phyloP scores from a whole-genome alignment of 2,888 invertebrate genomes.

The Boloria euphrosyne region DNA sequence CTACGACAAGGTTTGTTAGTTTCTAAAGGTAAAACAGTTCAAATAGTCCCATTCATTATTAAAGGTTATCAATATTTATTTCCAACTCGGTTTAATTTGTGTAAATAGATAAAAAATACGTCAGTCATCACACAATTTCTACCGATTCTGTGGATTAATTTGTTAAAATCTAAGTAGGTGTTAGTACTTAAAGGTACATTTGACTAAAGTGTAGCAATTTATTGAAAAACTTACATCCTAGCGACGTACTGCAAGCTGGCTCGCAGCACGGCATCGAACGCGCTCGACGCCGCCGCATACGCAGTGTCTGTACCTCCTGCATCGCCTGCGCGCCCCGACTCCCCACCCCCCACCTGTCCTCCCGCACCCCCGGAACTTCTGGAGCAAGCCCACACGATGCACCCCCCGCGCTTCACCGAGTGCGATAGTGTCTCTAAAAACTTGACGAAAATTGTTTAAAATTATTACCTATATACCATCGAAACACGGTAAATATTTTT shows the following conservation, averaged over 20 bases:
- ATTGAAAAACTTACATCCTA: constrained; percentile 53
- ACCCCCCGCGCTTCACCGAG: constrained; percentile 57
- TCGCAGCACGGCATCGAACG: constrained; percentile 63
- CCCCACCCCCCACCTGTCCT: constrained; percentile 29
- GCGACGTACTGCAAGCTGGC: constrained; percentile 62
- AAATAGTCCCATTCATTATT: too few relatives aligned
- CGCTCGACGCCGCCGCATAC: constrained; percentile 53
- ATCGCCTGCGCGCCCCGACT: constrained; percentile 50
- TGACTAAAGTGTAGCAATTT: too few relatives aligned
- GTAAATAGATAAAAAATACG: too few relatives aligned
- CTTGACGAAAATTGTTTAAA: constrained; percentile 45
- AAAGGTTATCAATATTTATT: too few relatives aligned
- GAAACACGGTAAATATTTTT: too few relatives aligned
- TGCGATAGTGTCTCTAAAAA: constrained; percentile 58
- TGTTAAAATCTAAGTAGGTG: too few relatives aligned
- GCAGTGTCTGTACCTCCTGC: constrained; percentile 41
- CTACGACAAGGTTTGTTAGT: too few relatives aligned
- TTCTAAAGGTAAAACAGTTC: too few relatives aligned
- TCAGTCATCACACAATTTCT: too few relatives aligned
- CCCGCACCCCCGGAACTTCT: constrained; percentile 35
- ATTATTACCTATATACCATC: background rate
- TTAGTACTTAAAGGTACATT: too few relatives aligned
- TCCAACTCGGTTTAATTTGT: too few relatives aligned
- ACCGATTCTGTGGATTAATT: too few relatives aligned
- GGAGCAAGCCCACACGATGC: constrained; percentile 64